A percentile compares a stretch with the other conserved stretches of the same genome.
Conservation (phyloP, 2,797 vertebrate species). For the Limnodromus scolopaceus region DNA sequence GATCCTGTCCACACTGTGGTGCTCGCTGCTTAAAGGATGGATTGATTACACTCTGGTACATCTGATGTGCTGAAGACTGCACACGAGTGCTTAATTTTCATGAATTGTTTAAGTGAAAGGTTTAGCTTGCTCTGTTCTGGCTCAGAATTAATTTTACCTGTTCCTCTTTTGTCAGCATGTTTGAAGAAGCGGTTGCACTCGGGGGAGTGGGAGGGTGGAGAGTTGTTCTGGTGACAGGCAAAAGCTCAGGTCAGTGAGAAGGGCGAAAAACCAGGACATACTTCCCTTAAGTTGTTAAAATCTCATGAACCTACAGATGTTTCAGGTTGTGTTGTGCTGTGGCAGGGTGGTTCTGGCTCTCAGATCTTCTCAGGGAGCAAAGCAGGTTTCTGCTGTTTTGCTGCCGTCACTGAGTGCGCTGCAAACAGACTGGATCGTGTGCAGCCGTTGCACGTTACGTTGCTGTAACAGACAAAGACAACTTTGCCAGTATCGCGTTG, state of each 20-base stretch:
- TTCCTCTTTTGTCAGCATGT: not conserved
- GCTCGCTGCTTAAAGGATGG: not conserved
- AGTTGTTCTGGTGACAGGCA: not conserved
- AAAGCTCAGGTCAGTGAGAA: not conserved
- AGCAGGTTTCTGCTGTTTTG: not conserved
- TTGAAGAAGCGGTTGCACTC: not conserved
- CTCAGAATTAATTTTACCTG: not conserved
- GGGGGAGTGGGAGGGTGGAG: not conserved
- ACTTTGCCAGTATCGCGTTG: not conserved
- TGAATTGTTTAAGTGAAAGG: not conserved
- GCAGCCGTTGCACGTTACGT: not conserved
- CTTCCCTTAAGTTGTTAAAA: not conserved
- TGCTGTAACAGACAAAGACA: not conserved
- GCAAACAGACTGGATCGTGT: not conserved
- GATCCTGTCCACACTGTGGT: not conserved
- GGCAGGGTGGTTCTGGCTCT: not conserved
- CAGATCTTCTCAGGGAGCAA: not conserved
- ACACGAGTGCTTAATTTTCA: not conserved
- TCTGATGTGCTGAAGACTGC: not conserved
- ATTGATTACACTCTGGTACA: not conserved
- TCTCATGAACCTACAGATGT: not conserved
- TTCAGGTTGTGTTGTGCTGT: not conserved
- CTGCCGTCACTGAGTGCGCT: not conserved
- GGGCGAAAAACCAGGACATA: not conserved
- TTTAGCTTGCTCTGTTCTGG: not conserved